Conservation (phyloP, 2,888 invertebrate species). For the Caenorhabditis doughertyi region DNA sequence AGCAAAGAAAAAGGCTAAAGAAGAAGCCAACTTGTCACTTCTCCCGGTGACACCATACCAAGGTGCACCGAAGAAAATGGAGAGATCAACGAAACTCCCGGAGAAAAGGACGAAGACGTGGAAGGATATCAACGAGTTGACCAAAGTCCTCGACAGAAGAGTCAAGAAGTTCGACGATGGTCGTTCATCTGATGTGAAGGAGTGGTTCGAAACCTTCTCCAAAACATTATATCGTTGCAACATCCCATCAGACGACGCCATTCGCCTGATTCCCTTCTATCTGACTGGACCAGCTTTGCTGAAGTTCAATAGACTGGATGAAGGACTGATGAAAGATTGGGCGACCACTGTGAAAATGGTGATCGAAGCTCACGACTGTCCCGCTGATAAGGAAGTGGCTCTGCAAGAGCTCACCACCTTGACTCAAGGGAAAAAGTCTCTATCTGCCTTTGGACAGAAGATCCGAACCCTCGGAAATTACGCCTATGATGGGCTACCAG, state of each 20-base stretch:
- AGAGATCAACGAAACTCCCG: no score
- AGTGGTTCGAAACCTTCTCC: background rate
- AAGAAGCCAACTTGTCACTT: no score
- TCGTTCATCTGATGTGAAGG: background rate
- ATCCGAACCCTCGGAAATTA: background rate
- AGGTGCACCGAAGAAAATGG: no score
- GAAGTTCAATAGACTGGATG: no score
- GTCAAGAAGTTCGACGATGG: background rate
- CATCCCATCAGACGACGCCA: no score
- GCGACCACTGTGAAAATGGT: no score
- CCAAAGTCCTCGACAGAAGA: background rate
- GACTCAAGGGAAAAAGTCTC: background rate
- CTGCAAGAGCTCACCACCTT: background rate
- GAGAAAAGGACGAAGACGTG: background rate
- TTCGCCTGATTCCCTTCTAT: no score
- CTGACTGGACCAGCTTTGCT: no score
- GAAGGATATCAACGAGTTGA: background rate
- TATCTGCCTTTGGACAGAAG: background rate
- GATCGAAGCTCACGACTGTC: no score
- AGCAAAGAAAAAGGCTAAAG: no score
- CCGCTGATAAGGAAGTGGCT: background rate
- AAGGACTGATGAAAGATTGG: no score
- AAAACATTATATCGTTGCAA: background rate
- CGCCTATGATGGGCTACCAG: background rate
- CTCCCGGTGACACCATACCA: no score